phyloP scores from a whole-genome alignment of 2,113 vertebrate genomes.

The Lampris incognitus region DNA sequence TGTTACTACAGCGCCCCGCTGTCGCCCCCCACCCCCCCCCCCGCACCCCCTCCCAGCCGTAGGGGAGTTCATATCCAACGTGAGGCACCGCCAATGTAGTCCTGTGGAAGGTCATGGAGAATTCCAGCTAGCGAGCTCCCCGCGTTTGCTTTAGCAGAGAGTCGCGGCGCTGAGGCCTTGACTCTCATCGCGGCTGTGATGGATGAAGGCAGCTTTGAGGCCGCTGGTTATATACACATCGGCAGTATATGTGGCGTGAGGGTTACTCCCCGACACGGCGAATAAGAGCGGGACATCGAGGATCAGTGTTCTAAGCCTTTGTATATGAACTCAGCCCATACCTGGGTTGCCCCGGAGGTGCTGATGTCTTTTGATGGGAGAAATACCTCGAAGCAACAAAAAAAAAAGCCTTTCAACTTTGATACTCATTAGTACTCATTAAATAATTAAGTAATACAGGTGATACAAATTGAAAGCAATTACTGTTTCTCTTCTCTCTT shows the following conservation, averaged over 20 bases:
- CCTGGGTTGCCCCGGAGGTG: too few relatives aligned
- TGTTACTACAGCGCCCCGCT: constrained; percentile 24
- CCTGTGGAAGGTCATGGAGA: constrained; percentile 7
- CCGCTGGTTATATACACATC: not conserved
- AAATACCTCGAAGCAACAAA: too few relatives aligned
- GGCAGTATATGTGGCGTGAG: not conserved
- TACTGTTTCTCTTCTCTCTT: too few relatives aligned
- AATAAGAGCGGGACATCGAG: too few relatives aligned
- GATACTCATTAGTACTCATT: too few relatives aligned
- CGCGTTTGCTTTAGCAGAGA: not conserved
- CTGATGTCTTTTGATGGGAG: too few relatives aligned
- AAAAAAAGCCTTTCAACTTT: too few relatives aligned
- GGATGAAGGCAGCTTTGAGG: too few relatives aligned
- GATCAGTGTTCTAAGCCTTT: too few relatives aligned
- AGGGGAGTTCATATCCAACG: not conserved
- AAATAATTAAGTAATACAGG: too few relatives aligned
- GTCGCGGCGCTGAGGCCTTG: not conserved
- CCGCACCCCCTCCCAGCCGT: not conserved
- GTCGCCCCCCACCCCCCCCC: not conserved
- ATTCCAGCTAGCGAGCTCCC: not conserved
- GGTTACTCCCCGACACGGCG: not conserved
- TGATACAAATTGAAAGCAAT: too few relatives aligned
- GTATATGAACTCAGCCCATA: too few relatives aligned
- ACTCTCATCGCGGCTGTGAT: not conserved
- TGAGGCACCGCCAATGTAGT: not conserved